Percentiles rank a stretch among this genome's conserved stretches.
Conservation (phyloP, 2,888 invertebrate species). For the Iphiclides podalirius region DNA sequence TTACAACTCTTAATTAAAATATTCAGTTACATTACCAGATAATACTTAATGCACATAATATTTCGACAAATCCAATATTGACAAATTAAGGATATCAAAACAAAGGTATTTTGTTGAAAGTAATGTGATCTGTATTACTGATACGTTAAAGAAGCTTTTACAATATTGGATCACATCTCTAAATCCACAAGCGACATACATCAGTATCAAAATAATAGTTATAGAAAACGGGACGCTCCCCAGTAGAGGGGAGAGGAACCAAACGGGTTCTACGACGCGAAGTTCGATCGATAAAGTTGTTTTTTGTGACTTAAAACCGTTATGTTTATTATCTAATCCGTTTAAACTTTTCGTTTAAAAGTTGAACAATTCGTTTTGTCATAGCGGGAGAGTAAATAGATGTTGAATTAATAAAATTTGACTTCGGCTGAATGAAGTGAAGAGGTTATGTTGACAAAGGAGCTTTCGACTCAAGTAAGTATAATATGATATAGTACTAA, state of each 20-base stretch:
- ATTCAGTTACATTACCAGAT: no score
- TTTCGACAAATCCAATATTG: no score
- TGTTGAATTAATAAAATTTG: background rate
- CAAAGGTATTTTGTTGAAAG: no score
- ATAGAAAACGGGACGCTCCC: conserved; percentile 47
- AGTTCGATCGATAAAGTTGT: conserved; percentile 21
- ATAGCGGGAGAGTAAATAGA: conserved; percentile 1
- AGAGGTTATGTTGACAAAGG: conserved; percentile 71
- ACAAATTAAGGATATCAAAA: no score
- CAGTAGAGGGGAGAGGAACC: conserved; percentile 33
- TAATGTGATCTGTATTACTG: no score
- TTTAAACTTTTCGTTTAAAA: background rate
- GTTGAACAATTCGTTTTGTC: no score
- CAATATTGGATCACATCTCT: background rate
- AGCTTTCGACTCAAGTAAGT: conserved; percentile 54
- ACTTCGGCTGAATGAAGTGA: conserved; percentile 24
- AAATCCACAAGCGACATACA: conserved; percentile 32
- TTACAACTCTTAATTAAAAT: background rate
- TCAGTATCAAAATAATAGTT: conserved; percentile 63
- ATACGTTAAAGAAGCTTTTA: conserved; percentile 3
- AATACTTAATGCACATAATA: no score
- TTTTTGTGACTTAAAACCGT: conserved; percentile 17
- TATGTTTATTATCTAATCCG: background rate
- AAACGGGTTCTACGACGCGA: conserved; percentile 31
- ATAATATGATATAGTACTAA: no score